Evolutionary conservation across 2,113 vertebrate species (phyloP), one percentile per base, ranked within the genome.

Genomic region (Agapornis roseicollis): DNA sequence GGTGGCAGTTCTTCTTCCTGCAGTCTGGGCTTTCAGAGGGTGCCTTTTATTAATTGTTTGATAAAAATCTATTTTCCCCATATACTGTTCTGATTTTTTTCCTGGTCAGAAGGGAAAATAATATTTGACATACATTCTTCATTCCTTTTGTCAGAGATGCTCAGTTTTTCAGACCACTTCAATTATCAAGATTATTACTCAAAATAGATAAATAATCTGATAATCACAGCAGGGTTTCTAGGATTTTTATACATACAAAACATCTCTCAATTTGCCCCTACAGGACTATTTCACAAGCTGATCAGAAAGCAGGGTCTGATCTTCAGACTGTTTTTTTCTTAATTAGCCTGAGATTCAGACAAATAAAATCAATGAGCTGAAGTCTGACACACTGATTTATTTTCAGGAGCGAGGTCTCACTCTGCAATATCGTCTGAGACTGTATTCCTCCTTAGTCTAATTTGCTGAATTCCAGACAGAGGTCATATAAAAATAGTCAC

Each of bases 281-380:
- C 12, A 89, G 33, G 39, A 78, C 64, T 85, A 41, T 85, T 96
- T 88, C 37, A 73, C 37, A 66, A 74, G 25, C 66, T 74, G 55
- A 78, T 80, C 35, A 64, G 64, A 88, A 90, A 80, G 24, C 39
- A 85, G 7, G 29, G 5, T 80, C 68, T 93, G 64, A 33, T 83
- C 14, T 93, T 91, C 78, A 80, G 73, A 66, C 56, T 58, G 7
- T 37, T 80, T 89, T 49, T 49, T 82, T 68, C 35, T 80, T 85
- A 83, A 89, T 93, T 93, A 95, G 86, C 33, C 31, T 44, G 35
- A 53, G 31, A 90, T 80, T 88, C 90, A 88, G 84, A 87, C 90
- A 91, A 95, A 93, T 80, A 88, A 91, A 94, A 90, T 80, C 60
- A 90, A 93, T 88, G 92, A 85, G 74, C 69, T 95, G 65, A 89